Percentiles rank a stretch among this genome's conserved stretches.
Evolutionary conservation across 2,888 invertebrate genomes (phyloP).

Genomic region (Lycocerus yunnanus): DNA sequence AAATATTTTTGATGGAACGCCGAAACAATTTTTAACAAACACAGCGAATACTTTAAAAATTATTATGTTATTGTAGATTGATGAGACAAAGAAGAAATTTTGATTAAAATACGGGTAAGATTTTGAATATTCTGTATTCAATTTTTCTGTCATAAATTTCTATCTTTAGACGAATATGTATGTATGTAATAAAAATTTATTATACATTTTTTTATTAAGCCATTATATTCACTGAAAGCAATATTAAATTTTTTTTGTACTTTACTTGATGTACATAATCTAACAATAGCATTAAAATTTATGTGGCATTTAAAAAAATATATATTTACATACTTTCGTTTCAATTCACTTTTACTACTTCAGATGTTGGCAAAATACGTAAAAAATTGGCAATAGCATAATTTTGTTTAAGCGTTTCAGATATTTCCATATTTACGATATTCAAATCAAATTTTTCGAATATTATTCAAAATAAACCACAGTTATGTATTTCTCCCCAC

Average conservation of each 20-base stretch:
- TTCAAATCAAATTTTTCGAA: not conserved
- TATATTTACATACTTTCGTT: not conserved
- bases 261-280: not conserved
- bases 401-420: not conserved
- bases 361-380: not conserved
- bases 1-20: no score
- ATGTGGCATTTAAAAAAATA: not conserved
- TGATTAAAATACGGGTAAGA: not conserved
- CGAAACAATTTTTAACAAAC: not conserved
- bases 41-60: not conserved
- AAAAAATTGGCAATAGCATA: not conserved
- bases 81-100: not conserved
- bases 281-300: not conserved
- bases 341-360: not conserved
- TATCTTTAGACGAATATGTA: no score
- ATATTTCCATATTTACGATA: not conserved
- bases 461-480: not conserved
- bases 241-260: not conserved
- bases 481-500: not conserved
- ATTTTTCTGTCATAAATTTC: no score
- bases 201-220: not conserved
- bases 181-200: not conserved
- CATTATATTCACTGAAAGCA: not conserved
- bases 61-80: not conserved
- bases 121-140: no score